Evolutionary conservation across 1,140 invertebrate species (phyloP), one percentile per base, ranked within the genome.

Genomic region (Zaprionus ghesquierei): DNA sequence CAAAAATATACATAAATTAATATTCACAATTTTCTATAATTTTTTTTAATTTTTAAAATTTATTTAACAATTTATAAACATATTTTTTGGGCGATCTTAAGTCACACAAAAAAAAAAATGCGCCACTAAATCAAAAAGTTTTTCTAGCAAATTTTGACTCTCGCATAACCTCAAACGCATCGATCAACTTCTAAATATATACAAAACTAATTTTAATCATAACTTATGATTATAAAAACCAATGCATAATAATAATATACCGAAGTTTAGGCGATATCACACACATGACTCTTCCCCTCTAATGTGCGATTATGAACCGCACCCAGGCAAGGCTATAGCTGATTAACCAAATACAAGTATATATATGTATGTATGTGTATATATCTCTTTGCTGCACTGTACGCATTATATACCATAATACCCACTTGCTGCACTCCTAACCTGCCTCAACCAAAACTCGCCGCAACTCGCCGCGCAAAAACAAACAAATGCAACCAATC

Each of bases 401-500:
- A 35, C 25, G 65, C 35, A 63, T 69, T 65, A 73, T 68, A 61
- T 63, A 75, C 41, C 55, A 33, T 31, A 25, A 6, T 22, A n/a
- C 46, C 18, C 10, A 6, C n/a, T n/a, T 69, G 35, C 29, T 79
- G 79, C 79, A n/a, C n/a, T n/a, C n/a, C 82, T 87, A 87, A 81
- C 82, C 82, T 87, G 70, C 82, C 82, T 82, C 82, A 87, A 87
- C 75, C n/a, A n/a, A 70, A 71, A 63, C 55, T 50, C 22, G 49
- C 20, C 22, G 49, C 20, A 31, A 22, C 33, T 10, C 22, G 29
- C 25, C 33, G 25, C 49, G 65, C 49, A 81, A 79, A 41, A 82
- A 76, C 79, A 87, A 86, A 78, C 81, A 86, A 78, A 81, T 72
- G 79, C 79, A 79, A 76, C 82, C 82, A 87, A 87, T 87, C 74